These are phyloP conservation scores for Hypena proboscidalis DNA, from an alignment of 2,888 invertebrate genomes.

Conservation along the genomic window DNA sequence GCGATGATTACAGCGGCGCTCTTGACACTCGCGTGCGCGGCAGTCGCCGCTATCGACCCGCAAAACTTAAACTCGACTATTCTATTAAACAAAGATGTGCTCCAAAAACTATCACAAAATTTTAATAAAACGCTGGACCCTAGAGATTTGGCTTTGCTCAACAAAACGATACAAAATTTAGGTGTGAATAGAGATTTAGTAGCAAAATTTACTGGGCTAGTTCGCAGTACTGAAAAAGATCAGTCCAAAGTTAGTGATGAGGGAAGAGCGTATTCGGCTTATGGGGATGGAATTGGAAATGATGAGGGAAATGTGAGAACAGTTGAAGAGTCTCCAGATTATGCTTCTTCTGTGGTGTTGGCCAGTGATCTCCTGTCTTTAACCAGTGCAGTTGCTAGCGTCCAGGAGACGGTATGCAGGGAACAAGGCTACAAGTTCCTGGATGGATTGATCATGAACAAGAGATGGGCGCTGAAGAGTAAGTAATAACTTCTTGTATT, in stretches of 20 bases:
- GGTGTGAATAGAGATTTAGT: conserved; percentile 63
- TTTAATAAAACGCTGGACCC: conserved; percentile 57
- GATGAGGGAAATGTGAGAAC: conserved; percentile 56
- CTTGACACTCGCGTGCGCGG: conserved; percentile 65
- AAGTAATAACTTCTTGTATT: conserved; percentile 53
- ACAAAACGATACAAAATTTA: conserved; percentile 59
- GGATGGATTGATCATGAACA: conserved; percentile 76
- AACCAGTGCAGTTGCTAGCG: conserved; percentile 75
- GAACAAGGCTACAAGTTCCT: conserved; percentile 79
- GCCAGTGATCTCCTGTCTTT: conserved; percentile 80
- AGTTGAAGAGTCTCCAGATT: conserved; percentile 76
- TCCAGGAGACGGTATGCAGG: conserved; percentile 76
- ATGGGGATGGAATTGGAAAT: conserved; percentile 47
- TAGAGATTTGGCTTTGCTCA: conserved; percentile 55
- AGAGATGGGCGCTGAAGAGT: conserved; percentile 86
- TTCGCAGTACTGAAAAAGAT: conserved; percentile 41
- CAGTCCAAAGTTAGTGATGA: conserved; percentile 27
- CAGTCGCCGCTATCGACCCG: conserved; percentile 49
- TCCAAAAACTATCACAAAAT: conserved; percentile 55
- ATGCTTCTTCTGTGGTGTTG: conserved; percentile 77
- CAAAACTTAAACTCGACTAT: conserved; percentile 55
- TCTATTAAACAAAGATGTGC: conserved; percentile 55
- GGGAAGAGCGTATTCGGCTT: conserved; percentile 51
- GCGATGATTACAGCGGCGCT: conserved; percentile 53
- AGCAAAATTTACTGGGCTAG: conserved; percentile 55